These are phyloP conservation scores for Nasua narica DNA, from an alignment of 2,797 vertebrate genomes.

Conservation along the genomic window DNA sequence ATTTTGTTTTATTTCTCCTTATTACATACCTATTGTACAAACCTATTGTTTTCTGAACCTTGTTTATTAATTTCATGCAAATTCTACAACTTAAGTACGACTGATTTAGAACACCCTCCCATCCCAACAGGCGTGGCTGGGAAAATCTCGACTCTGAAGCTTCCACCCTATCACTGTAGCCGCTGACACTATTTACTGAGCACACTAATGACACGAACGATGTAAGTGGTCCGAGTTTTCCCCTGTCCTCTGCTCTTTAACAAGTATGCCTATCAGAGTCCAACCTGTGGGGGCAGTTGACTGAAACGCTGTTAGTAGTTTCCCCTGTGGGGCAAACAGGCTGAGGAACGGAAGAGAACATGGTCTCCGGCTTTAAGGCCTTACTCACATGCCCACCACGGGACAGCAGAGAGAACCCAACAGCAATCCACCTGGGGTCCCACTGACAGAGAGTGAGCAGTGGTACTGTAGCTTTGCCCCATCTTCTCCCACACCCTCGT, in stretches of 20 bases:
- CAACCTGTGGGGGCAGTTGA: not conserved
- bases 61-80: conserved; percentile 13
- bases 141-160: not conserved
- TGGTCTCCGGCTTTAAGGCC: not conserved
- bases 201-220: not conserved
- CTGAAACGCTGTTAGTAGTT: not conserved
- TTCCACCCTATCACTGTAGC: not conserved
- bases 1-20: not conserved
- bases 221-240: not conserved
- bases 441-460: not conserved
- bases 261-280: not conserved
- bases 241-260: not conserved
- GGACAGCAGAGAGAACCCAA: not conserved
- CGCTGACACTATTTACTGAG: not conserved
- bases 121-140: not conserved
- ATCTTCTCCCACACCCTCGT: not conserved
- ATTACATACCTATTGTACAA: not conserved
- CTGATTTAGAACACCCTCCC: not conserved
- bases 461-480: not conserved
- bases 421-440: not conserved
- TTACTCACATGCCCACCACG: not conserved
- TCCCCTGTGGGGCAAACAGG: not conserved
- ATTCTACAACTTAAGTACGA: not conserved
- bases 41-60: not conserved
- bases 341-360: not conserved